A percentile compares a stretch with the other conserved stretches of the same genome.
Conservation (phyloP, 2,797 vertebrate genomes). For the Periophthalmus magnuspinnatus region DNA sequence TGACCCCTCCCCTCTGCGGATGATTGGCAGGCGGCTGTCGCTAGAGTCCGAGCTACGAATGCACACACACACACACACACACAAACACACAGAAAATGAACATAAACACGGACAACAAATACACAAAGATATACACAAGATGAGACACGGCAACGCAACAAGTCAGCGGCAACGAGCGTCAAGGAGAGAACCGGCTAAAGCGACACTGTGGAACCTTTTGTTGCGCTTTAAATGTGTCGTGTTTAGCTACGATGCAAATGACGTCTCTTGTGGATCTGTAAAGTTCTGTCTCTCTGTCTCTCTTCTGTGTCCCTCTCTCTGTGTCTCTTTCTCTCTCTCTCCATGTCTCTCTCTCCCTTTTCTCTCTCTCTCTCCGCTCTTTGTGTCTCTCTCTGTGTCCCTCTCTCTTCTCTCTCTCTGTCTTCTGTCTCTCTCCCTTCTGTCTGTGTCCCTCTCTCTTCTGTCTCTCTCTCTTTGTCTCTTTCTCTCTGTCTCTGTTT, state of each 20-base stretch:
- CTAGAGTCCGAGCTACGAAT: conserved; percentile 86
- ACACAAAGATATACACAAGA: conserved; percentile 39
- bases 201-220: conserved; percentile 32
- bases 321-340: too few species aligned
- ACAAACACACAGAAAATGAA: conserved; percentile 33
- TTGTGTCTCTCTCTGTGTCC: too few species aligned
- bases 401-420: too few species aligned
- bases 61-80: conserved; percentile 22
- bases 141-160: conserved; percentile 37
- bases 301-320: too few species aligned
- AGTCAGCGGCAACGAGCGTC: conserved; percentile 23
- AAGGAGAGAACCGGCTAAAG: conserved; percentile 19
- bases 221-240: too few species aligned
- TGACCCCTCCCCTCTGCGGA: conserved; percentile 85
- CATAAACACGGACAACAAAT: conserved; percentile 18
- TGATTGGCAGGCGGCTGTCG: conserved; percentile 89
- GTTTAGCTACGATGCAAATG: not conserved
- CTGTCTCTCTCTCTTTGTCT: too few species aligned
- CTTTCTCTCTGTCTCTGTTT: too few species aligned
- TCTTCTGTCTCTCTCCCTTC: too few species aligned
- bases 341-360: too few species aligned
- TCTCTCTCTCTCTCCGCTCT: too few species aligned
- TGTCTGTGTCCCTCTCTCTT: too few species aligned
- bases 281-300: too few species aligned
- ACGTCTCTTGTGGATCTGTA: not conserved